These are phyloP conservation scores for Porites cylindrica DNA, from an alignment of 92 coral and sea anemone genomes.

Conservation along the genomic window DNA sequence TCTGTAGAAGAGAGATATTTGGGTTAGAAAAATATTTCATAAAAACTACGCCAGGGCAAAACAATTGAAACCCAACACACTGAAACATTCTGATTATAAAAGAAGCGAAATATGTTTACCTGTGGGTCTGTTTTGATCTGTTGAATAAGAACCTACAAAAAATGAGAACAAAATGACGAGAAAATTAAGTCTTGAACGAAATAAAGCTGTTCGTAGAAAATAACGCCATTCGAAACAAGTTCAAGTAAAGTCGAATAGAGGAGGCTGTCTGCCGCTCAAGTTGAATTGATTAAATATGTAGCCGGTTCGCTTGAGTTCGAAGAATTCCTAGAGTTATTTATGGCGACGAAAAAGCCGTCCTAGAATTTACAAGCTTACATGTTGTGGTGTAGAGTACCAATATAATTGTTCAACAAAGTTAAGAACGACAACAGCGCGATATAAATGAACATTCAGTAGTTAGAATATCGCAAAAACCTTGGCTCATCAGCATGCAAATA, in stretches of 20 bases:
- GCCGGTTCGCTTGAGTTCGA: constrained; percentile 62
- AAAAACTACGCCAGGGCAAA: constrained; percentile 72
- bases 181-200: constrained; percentile 35
- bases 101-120: constrained; percentile 75
- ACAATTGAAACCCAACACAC: constrained; percentile 88
- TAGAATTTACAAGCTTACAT: constrained; percentile 14
- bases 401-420: neutral
- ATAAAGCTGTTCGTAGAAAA: constrained; percentile 15
- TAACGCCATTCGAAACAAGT: constrained; percentile 30
- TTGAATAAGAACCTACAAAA: constrained; percentile 80
- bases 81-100: constrained; percentile 58
- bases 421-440: constrained; percentile 8
- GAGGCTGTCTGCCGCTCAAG: constrained; percentile 31
- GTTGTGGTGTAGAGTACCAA: neutral
- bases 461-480: constrained; percentile 68
- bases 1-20: constrained; percentile 74
- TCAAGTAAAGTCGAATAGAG: constrained; percentile 23
- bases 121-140: constrained; percentile 96
- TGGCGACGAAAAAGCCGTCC: constrained; percentile 15
- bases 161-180: constrained; percentile 27
- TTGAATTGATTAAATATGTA: constrained; percentile 75
- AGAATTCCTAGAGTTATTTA: constrained; percentile 21
- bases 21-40: constrained; percentile 55
- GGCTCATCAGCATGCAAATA: constrained; percentile 62
- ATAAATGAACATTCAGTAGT: constrained; percentile 46